phyloP scores from a whole-genome alignment of 1,140 invertebrate species.

The Manduca sexta region DNA sequence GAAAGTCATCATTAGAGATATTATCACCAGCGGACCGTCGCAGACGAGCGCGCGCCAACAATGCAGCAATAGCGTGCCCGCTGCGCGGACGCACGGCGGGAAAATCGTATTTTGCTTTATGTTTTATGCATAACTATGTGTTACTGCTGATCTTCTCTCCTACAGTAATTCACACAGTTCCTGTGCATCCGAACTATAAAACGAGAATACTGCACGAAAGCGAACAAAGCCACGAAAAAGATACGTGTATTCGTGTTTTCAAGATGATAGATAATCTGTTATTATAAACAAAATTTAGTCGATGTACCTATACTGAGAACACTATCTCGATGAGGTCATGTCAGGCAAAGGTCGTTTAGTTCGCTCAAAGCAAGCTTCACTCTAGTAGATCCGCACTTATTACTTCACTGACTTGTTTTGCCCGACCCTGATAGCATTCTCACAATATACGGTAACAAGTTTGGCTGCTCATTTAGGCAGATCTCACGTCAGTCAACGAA shows the following conservation, averaged over 20 bases:
- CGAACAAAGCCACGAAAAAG: no score
- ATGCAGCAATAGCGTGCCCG: slow-evolving; percentile 49
- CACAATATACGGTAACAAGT: neutral
- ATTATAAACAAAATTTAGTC: slow-evolving; percentile 8
- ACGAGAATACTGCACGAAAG: no score
- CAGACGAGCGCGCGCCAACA: slow-evolving; percentile 47
- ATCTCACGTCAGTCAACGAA: slow-evolving; percentile 2
- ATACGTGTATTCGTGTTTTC: no score
- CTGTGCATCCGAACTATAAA: no score
- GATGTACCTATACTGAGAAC: slow-evolving; percentile 8
- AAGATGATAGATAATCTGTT: no score
- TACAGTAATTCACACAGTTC: no score
- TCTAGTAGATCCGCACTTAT: neutral
- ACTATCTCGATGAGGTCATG: slow-evolving; percentile 38
- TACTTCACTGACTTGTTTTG: neutral
- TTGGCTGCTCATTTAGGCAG: neutral
- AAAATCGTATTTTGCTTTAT: slow-evolving; percentile 60
- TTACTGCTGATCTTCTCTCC: neutral
- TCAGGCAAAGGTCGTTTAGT: slow-evolving; percentile 30
- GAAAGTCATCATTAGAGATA: slow-evolving; percentile 53
- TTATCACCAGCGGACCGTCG: slow-evolving; percentile 39
- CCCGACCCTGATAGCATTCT: slow-evolving; percentile 15
- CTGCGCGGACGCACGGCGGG: slow-evolving; percentile 27
- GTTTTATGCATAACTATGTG: slow-evolving; percentile 45
- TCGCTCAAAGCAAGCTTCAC: neutral